A percentile compares a stretch with the other conserved stretches of the same genome.
These are phyloP conservation scores for Amorpha juglandis DNA, from an alignment of 2,888 invertebrate genomes.

Conservation along the genomic window DNA sequence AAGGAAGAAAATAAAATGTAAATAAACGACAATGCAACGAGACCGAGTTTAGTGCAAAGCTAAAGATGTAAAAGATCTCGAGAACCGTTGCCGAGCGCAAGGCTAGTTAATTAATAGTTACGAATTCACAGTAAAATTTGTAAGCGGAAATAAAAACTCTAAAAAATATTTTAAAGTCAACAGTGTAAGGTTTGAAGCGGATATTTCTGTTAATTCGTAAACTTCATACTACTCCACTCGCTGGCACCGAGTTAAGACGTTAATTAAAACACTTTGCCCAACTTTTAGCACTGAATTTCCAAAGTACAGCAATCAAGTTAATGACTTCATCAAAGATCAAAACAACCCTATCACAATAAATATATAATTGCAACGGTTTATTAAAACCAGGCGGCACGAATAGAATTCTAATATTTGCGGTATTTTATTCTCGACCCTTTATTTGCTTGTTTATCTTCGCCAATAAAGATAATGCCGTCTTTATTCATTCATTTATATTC, in stretches of 20 bases:
- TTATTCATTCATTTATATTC: not conserved
- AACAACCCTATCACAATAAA: conserved; percentile 75
- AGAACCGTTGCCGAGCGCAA: conserved; percentile 21
- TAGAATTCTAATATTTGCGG: conserved; percentile 37
- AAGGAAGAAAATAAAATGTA: conserved; percentile 21
- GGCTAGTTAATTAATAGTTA: conserved; percentile 35
- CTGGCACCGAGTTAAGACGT: conserved; percentile 76
- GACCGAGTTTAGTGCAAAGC: conserved; percentile 26
- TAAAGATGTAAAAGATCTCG: conserved; percentile 24
- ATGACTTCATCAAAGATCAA: conserved; percentile 80
- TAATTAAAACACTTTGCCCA: conserved; percentile 81
- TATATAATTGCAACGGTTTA: conserved; percentile 62
- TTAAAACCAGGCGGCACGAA: conserved; percentile 49
- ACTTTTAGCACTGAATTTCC: conserved; percentile 81
- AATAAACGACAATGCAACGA: conserved; percentile 21
- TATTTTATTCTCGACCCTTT: conserved; percentile 17
- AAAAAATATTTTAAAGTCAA: conserved; percentile 59
- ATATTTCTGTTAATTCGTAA: conserved; percentile 81
- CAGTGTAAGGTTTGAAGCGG: conserved; percentile 62
- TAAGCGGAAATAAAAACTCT: conserved; percentile 48
- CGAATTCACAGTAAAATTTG: conserved; percentile 36
- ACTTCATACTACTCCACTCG: conserved; percentile 74
- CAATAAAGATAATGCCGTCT: not conserved
- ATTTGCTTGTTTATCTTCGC: conserved; percentile 3
- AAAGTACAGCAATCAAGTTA: conserved; percentile 80